Evolutionary conservation across 2,113 vertebrate species (phyloP).

Genomic region (Vanacampus margaritifer): DNA sequence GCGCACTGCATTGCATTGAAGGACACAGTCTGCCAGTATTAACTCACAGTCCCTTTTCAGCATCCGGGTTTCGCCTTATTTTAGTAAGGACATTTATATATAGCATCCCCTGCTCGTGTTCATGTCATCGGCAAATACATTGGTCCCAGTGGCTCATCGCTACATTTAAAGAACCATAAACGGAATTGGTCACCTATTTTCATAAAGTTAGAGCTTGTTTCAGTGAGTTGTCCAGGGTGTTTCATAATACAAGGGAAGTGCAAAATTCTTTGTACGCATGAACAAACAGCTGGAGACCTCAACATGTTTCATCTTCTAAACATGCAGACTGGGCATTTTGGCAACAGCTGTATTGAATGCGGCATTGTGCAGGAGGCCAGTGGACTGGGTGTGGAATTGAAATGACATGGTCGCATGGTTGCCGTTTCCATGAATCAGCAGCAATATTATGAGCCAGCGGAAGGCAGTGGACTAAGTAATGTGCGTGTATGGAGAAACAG

Average conservation of each 20-base stretch:
- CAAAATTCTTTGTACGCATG: neutral
- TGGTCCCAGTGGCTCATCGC: neutral
- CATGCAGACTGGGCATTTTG: neutral
- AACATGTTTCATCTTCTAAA: neutral
- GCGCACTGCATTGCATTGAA: neutral
- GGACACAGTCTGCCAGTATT: neutral
- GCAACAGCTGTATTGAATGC: neutral
- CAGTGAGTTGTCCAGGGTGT: neutral
- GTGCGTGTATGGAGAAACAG: neutral
- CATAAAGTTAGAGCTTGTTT: neutral
- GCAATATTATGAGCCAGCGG: neutral
- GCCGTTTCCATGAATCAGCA: neutral
- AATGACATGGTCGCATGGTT: neutral
- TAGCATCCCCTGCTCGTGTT: neutral
- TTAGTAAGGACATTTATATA: neutral
- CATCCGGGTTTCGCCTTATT: neutral
- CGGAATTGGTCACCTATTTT: too few species aligned
- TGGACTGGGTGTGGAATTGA: neutral
- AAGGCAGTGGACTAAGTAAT: neutral
- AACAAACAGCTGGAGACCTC: neutral
- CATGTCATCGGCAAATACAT: neutral
- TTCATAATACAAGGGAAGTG: neutral
- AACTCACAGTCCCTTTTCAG: neutral
- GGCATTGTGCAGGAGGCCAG: neutral
- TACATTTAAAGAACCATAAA: neutral